Conservation (phyloP, 2,797 vertebrate species). For the Gymnopithys bicolor region DNA sequence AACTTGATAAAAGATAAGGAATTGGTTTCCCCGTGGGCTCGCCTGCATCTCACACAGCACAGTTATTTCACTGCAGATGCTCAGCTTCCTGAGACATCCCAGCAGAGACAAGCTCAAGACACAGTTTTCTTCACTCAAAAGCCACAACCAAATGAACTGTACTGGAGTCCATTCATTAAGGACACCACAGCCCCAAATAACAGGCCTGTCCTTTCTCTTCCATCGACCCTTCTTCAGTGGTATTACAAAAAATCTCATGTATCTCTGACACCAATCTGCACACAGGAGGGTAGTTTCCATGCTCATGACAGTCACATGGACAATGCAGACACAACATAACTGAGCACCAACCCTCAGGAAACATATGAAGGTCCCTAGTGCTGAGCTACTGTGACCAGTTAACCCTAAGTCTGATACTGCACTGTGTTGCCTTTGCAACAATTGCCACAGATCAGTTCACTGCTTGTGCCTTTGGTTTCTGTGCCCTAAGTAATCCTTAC, state of each 20-base stretch:
- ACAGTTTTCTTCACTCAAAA: background rate
- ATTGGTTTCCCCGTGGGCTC: background rate
- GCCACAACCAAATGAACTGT: background rate
- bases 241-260: fast-evolving
- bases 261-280: background rate
- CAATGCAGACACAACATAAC: background rate
- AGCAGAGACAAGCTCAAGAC: background rate
- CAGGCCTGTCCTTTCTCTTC: background rate
- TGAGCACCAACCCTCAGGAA: background rate
- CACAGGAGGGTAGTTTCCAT: background rate
- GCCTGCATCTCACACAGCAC: background rate
- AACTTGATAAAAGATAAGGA: background rate
- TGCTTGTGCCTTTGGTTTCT: background rate
- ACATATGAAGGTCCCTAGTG: fast-evolving
- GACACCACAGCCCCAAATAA: background rate
- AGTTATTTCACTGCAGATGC: background rate
- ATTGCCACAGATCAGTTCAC: background rate
- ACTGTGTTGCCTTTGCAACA: background rate
- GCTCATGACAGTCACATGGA: fast-evolving
- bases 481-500: background rate
- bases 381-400: background rate
- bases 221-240: fast-evolving
- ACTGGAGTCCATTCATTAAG: background rate
- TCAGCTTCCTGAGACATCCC: background rate
- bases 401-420: background rate